Percentiles rank a stretch among this genome's conserved stretches.
Conservation (phyloP, 2,113 vertebrate genomes). For the Pachyramphus minor region DNA sequence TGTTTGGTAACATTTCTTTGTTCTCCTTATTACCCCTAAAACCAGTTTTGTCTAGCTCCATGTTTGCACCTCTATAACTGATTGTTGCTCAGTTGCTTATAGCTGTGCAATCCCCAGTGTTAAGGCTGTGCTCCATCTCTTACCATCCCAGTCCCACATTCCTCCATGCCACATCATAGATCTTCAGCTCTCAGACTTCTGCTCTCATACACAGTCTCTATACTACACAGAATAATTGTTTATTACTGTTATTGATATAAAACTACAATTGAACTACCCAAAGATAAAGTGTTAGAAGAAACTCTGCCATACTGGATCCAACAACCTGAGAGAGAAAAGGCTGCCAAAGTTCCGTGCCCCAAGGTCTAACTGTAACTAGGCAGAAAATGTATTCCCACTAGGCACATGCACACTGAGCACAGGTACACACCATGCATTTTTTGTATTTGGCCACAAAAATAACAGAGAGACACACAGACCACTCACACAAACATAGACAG, state of each 20-base stretch:
- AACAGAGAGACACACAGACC: background rate
- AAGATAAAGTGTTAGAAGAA: background rate
- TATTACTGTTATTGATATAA: background rate
- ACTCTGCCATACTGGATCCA: background rate
- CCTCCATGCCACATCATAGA: background rate
- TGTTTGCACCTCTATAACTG: background rate
- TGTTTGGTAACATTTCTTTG: background rate
- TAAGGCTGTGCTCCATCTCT: background rate
- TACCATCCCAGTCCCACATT: background rate
- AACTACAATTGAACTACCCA: background rate
- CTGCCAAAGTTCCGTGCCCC: background rate
- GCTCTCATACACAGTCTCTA: accelerated
- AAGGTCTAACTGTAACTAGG: background rate
- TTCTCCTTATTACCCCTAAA: background rate
- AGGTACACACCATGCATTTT: background rate
- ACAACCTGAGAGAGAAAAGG: background rate
- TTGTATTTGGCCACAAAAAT: background rate
- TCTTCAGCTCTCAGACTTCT: background rate
- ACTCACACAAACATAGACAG: background rate
- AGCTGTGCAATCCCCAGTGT: background rate
- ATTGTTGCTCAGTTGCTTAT: background rate
- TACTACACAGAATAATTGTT: background rate
- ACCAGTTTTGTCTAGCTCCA: background rate
- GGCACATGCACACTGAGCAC: background rate
- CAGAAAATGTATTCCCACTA: background rate